A percentile compares a stretch with the other conserved stretches of the same genome.
Evolutionary conservation across 1,140 invertebrate species (phyloP).

Genomic region (Drosophila obscura): DNA sequence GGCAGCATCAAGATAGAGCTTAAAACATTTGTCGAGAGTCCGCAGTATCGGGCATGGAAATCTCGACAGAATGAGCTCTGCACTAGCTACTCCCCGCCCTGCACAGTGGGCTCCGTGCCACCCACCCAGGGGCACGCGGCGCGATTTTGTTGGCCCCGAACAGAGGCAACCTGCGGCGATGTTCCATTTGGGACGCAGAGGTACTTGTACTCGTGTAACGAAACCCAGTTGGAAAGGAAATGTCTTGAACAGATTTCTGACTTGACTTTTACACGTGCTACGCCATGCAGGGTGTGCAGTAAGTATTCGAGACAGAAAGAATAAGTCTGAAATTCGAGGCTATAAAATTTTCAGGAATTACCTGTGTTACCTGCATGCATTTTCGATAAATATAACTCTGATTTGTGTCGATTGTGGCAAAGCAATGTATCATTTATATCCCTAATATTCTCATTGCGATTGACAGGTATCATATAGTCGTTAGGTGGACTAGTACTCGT

Average conservation of each 20-base stretch:
- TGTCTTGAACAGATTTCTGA: conserved; percentile 69
- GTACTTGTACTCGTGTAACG: neutral
- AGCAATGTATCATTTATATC: no score
- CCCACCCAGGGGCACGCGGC: conserved; percentile 9
- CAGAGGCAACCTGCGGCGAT: conserved; percentile 43
- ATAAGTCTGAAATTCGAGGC: no score
- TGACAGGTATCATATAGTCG: no score
- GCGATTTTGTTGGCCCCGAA: conserved; percentile 18
- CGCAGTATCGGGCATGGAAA: conserved; percentile 25
- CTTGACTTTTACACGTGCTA: conserved; percentile 23
- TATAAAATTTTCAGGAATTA: no score
- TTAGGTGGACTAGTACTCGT: no score
- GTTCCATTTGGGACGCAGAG: conserved; percentile 56
- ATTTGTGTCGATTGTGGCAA: no score
- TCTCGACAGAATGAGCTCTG: conserved; percentile 30
- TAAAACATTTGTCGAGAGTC: conserved; percentile 41
- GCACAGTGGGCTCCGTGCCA: conserved; percentile 3
- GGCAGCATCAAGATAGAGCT: conserved; percentile 45
- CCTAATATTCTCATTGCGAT: no score
- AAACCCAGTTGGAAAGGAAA: conserved; percentile 61
- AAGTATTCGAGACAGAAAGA: no score
- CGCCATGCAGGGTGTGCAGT: no score
- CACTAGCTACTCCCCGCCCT: conserved; percentile 13
- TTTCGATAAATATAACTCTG: no score
- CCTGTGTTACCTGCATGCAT: no score